These are phyloP conservation scores for Haliclona indistincta DNA, from an alignment of 37 sponge, comb jelly and placozoan genomes.

Conservation along the genomic window DNA sequence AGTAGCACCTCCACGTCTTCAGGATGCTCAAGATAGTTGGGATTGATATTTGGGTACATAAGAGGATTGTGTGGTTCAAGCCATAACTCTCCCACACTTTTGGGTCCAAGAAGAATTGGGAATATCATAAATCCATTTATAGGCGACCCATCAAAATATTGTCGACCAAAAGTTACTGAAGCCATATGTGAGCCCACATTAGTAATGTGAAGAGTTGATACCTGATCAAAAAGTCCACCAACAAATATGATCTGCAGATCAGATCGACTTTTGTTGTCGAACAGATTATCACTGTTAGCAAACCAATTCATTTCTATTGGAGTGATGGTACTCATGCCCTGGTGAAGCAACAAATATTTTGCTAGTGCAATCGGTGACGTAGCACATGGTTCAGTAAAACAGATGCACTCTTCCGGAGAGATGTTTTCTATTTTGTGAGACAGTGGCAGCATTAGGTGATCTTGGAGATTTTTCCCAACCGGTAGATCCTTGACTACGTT, in stretches of 20 bases:
- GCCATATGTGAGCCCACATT: slow-evolving; percentile 1
- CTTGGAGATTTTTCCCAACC: slow-evolving; percentile 88
- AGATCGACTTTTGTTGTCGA: slow-evolving; percentile 28
- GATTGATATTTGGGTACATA: slow-evolving; percentile 64
- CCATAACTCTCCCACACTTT: slow-evolving; percentile 65
- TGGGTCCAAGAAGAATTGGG: slow-evolving; percentile 56
- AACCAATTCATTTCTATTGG: slow-evolving; percentile 56
- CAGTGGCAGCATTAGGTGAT: slow-evolving; percentile 68
- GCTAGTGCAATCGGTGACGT: slow-evolving; percentile 16
- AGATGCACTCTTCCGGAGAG: neutral
- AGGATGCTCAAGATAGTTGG: slow-evolving; percentile 68
- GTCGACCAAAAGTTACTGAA: slow-evolving; percentile 21
- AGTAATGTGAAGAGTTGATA: neutral
- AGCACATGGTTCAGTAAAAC: slow-evolving; percentile 6
- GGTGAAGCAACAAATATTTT: slow-evolving; percentile 25
- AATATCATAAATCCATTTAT: slow-evolving; percentile 8
- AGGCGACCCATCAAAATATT: neutral
- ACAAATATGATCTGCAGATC: slow-evolving; percentile 46
- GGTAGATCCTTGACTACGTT: slow-evolving; percentile 57
- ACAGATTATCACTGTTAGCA: slow-evolving; percentile 11
- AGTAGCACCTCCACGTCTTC: slow-evolving; percentile 61
- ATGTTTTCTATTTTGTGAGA: slow-evolving; percentile 15
- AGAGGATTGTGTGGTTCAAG: slow-evolving; percentile 37
- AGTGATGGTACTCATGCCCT: slow-evolving; percentile 43
- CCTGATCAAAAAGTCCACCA: slow-evolving; percentile 12